Conservation (phyloP, 2,888 invertebrate genomes). For the Petrophora chlorosata region DNA sequence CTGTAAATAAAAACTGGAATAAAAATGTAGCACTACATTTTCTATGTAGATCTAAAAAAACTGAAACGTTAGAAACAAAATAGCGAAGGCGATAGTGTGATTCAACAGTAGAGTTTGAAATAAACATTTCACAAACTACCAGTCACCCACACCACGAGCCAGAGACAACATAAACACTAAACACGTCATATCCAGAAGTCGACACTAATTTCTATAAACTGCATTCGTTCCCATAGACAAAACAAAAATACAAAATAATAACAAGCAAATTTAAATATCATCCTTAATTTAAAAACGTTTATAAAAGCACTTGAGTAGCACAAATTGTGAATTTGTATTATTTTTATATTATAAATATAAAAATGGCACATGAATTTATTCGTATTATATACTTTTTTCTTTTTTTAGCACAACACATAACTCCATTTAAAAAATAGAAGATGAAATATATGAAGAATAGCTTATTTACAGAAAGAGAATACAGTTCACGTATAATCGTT, state of each 20-base stretch:
- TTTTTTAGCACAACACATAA: slow-evolving; percentile 62
- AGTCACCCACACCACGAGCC: slow-evolving; percentile 43
- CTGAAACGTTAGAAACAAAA: slow-evolving; percentile 19
- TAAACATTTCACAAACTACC: slow-evolving; percentile 34
- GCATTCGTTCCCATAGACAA: slow-evolving; percentile 59
- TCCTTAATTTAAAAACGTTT: slow-evolving; percentile 62
- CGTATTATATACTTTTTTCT: slow-evolving; percentile 60
- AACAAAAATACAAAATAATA: slow-evolving; percentile 58
- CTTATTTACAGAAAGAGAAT: slow-evolving; percentile 72
- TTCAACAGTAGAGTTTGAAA: slow-evolving; percentile 32
- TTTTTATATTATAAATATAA: slow-evolving; percentile 54
- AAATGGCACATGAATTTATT: slow-evolving; percentile 75
- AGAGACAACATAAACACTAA: slow-evolving; percentile 51
- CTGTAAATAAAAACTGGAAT: slow-evolving; percentile 4
- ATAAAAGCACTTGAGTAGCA: slow-evolving; percentile 81
- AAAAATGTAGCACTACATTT: slow-evolving; percentile 12
- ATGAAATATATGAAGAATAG: slow-evolving; percentile 61
- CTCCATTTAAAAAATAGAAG: slow-evolving; percentile 61
- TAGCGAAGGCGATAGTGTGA: slow-evolving; percentile 28
- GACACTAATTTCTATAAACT: slow-evolving; percentile 48
- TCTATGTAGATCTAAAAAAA: slow-evolving; percentile 5
- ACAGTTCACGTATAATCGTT: slow-evolving; percentile 52
- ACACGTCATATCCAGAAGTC: slow-evolving; percentile 44
- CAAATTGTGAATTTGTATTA: slow-evolving; percentile 59
- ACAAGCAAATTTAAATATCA: slow-evolving; percentile 83